Base-by-base conservation (phyloP, 2,888 invertebrate species). In the Nomada fucata region DNA sequence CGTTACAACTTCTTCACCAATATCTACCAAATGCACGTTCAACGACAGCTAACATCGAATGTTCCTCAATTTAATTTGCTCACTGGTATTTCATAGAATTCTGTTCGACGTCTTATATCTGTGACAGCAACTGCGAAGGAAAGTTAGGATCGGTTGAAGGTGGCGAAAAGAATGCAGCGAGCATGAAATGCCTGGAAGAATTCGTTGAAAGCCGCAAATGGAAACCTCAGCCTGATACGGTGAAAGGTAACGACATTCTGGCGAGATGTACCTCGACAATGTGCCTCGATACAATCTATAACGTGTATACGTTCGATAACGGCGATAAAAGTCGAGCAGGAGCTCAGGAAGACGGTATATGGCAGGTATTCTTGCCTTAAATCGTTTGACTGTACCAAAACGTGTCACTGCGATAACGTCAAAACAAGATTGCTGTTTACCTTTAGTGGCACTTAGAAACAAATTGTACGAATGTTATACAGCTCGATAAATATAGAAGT, bases 171-270 rank as follows among this genome's bases (percentile, higher is more conserved):
- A 82, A 26, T 59, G 71, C 60, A 61, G 80, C 75, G 42, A 76
- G 71, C 75, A 73, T 77, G 77, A 88, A 88, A 88, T 85, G 85
- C 82, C 75, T 65, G 55, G 64, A 53, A 81, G 86, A 88, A 88
- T 88, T 89, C 84, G 84, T 81, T 85, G 87, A 87, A 87, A 86
- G 84, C 88, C 83, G 82, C 88, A 89, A 89, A 89, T 89, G 87
- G 89, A 88, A 85, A 87, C 84, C 89, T 88, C 83, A 87, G 75
- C 78, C 78, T 82, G 82, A 82, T 83, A 84, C 79, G 76, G 86
- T 84, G 87, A 88, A 85, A 89, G 75, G 89, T 89, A 89, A 88
- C 89, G 89, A 89, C 89, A 89, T 88, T 89, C 82, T 82, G 76
- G 84, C 85, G 83, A 84, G 86, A 86, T 89, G 77, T 82, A 80